phyloP scores from a whole-genome alignment of 2,888 invertebrate genomes.

The Drymonia ruficornis region DNA sequence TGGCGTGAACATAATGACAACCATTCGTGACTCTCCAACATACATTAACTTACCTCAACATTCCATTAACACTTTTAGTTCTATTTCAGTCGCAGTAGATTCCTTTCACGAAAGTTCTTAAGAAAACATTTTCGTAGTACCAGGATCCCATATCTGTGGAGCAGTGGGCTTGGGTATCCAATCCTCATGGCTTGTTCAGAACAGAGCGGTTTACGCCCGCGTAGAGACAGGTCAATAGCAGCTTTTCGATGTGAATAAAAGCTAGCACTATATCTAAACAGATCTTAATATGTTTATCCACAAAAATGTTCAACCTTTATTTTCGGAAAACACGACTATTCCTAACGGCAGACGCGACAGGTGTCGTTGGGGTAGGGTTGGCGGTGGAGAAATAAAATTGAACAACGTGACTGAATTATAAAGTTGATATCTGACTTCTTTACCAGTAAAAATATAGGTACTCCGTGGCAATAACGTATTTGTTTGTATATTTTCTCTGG shows the following conservation, averaged over 20 bases:
- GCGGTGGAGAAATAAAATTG: background rate
- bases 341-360: slow-evolving; percentile 39
- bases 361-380: slow-evolving; percentile 34
- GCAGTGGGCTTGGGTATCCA: background rate
- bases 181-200: background rate
- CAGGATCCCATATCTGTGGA: slow-evolving; percentile 24
- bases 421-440: background rate
- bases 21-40: background rate
- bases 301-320: slow-evolving; percentile 46
- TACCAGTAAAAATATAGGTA: too few relatives aligned
- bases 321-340: slow-evolving; percentile 45
- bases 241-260: background rate
- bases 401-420: background rate
- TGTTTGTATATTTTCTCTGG: too few relatives aligned
- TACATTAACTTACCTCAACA: background rate
- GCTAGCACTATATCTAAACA: slow-evolving; percentile 9
- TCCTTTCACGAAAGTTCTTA: slow-evolving; percentile 12
- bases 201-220: too few relatives aligned
- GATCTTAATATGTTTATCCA: slow-evolving; percentile 43
- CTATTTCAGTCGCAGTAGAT: slow-evolving; percentile 11
- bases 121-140: slow-evolving; percentile 33
- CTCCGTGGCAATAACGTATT: too few relatives aligned
- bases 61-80: background rate
- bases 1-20: background rate
- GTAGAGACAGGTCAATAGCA: background rate